phyloP scores from a whole-genome alignment of 53 echinoderm and acorn worm species.

The Apostichopus leukothele region DNA sequence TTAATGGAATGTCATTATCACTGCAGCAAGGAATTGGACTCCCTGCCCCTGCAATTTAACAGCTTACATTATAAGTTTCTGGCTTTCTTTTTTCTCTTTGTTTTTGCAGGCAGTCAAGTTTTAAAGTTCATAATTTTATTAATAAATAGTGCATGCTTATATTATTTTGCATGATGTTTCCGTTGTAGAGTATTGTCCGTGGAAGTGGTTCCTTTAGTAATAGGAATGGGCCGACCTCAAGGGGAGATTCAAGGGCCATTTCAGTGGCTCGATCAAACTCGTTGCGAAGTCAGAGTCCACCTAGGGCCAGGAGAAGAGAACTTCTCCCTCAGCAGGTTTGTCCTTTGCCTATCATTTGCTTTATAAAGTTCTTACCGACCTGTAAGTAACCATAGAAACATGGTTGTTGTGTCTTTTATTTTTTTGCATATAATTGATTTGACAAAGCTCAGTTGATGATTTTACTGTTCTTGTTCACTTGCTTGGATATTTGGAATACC shows the following conservation, averaged over 20 bases:
- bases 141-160: not conserved
- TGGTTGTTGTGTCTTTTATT: too few relatives aligned
- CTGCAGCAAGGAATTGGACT: too few relatives aligned
- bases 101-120: not conserved
- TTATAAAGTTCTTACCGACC: not conserved
- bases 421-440: too few relatives aligned
- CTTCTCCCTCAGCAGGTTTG: constrained; percentile 36
- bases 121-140: not conserved
- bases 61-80: not conserved
- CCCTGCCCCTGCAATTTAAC: too few relatives aligned
- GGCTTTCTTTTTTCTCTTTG: not conserved
- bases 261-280: constrained; percentile 96
- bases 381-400: too few relatives aligned
- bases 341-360: constrained; percentile 5
- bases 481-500: too few relatives aligned
- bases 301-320: constrained; percentile 59
- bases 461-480: too few relatives aligned
- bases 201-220: constrained; percentile 56
- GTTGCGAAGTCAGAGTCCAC: constrained; percentile 73
- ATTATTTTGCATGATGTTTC: constrained; percentile 16
- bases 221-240: constrained; percentile 55
- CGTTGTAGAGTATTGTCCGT: constrained; percentile 74
- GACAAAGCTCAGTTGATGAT: too few relatives aligned
- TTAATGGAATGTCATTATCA: too few relatives aligned
- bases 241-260: constrained; percentile 64